These are phyloP conservation scores for Rhegmatorhina hoffmannsi DNA, from an alignment of 2,113 vertebrate genomes.

Conservation along the genomic window DNA sequence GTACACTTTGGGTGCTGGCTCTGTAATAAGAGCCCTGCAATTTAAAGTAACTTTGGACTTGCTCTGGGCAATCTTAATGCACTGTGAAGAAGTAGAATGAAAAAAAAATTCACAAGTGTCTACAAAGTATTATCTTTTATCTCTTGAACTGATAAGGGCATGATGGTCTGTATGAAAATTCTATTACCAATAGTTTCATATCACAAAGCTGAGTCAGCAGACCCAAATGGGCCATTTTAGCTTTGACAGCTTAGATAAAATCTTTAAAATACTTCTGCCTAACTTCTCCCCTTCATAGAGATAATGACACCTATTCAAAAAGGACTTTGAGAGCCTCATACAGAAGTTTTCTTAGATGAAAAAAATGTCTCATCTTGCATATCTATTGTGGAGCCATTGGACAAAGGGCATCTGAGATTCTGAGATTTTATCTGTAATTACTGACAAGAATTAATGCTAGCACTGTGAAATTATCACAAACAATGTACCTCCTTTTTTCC, in stretches of 20 bases:
- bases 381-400: not conserved
- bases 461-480: not conserved
- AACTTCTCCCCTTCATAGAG: not conserved
- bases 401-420: not conserved
- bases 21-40: not conserved
- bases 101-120: not conserved
- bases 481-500: not conserved
- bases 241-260: not conserved
- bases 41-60: not conserved
- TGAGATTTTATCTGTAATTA: not conserved
- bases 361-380: not conserved
- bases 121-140: not conserved
- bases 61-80: not conserved
- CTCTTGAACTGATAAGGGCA: not conserved
- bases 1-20: not conserved
- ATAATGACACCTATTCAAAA: not conserved
- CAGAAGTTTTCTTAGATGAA: not conserved
- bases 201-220: not conserved
- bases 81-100: not conserved
- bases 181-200: not conserved
- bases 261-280: not conserved
- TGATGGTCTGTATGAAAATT: not conserved
- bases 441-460: not conserved
- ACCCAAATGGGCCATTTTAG: not conserved
- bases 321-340: not conserved